Evolutionary conservation across 2,888 invertebrate species (phyloP).

Genomic region (Xanthostigma xanthostigma): DNA sequence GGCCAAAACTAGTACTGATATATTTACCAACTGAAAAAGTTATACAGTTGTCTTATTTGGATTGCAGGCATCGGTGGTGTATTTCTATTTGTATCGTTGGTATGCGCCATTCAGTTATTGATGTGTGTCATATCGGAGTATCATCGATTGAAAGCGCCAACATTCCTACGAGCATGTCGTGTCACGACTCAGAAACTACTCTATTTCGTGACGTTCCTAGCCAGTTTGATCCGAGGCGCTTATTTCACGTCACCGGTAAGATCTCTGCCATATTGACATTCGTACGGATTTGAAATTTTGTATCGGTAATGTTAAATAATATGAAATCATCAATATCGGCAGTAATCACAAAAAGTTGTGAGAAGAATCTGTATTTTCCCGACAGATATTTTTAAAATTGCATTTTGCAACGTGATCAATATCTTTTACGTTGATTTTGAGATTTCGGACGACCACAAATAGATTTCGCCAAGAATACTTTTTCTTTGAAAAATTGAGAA

Average conservation of each 20-base stretch:
- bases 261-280: slow-evolving; percentile 11
- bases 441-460: no score
- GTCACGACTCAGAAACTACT: slow-evolving; percentile 82
- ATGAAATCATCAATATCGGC: neutral
- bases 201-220: slow-evolving; percentile 75
- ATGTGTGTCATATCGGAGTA: slow-evolving; percentile 74
- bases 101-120: slow-evolving; percentile 71
- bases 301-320: slow-evolving; percentile 1
- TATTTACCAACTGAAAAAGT: no score
- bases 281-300: neutral
- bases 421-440: no score
- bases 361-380: neutral
- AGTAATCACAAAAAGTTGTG: neutral
- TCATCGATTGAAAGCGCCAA: slow-evolving; percentile 68
- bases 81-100: slow-evolving; percentile 69
- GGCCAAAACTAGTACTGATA: no score
- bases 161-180: slow-evolving; percentile 65
- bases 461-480: no score
- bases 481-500: no score
- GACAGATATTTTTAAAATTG: neutral
- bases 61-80: slow-evolving; percentile 49
- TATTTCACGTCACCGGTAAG: slow-evolving; percentile 82
- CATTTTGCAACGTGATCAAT: no score
- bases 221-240: slow-evolving; percentile 70
- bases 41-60: neutral